Evolutionary conservation across 2,888 invertebrate species (phyloP), one percentile per base, ranked within the genome.

Genomic region (Odontocolon sp.): DNA sequence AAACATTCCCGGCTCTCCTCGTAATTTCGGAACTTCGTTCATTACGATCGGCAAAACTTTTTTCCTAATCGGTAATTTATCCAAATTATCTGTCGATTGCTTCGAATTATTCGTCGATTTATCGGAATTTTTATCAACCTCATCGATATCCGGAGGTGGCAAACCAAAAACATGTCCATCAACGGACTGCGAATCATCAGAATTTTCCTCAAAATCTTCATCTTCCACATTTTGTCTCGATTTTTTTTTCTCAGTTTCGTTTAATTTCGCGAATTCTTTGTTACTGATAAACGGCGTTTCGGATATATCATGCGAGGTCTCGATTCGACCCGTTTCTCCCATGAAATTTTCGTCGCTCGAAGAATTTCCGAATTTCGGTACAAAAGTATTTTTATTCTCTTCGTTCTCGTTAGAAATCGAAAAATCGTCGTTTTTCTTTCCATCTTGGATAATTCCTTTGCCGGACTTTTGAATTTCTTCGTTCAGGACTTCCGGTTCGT

Each of bases 1-100:
- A 2, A 94, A 85, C 79, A 92, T 92, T 6, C 93, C 93, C 3
- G 93, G 92, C 9, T 87, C 86, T n/a, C 93, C 93, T 23, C 87
- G 91, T 63, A 93, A 82, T 82, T 87, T 92, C 1, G 93, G 93
- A 57, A 91, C 91, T 0, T 76, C 23, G 57, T 80, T 83, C 9
- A 80, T 57, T 16, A 79, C 36, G 3, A 70, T 77, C 2, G 78
- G 28, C 21, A 83, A 66, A 14, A 82, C 3, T 57, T 57, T 68
- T 11, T 42, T 68, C 21, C 52, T 71, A 3, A 42, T 36, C n/a
- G n/a, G n/a, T n/a, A n/a, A n/a, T n/a, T n/a, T n/a, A n/a, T n/a
- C n/a, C n/a, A n/a, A n/a, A n/a, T n/a, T n/a, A n/a, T n/a, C n/a
- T n/a, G n/a, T n/a, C n/a, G n/a, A n/a, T n/a, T n/a, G n/a, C n/a